phyloP scores from a whole-genome alignment of 2,113 vertebrate genomes.

The Pelodiscus sinensis region DNA sequence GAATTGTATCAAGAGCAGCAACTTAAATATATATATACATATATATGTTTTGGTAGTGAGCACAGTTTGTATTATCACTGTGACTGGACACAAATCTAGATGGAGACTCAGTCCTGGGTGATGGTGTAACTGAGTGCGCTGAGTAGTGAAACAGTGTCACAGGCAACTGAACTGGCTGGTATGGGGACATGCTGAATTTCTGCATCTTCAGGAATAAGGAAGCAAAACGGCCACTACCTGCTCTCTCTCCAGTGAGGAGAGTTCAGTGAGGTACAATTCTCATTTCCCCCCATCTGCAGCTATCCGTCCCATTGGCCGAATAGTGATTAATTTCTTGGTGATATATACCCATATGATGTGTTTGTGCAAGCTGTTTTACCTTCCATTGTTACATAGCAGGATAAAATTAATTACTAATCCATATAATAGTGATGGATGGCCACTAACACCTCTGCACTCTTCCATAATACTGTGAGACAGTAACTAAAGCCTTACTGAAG shows the following conservation, averaged over 20 bases:
- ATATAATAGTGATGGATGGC: not conserved
- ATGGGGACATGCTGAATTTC: not conserved
- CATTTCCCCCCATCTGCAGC: not conserved
- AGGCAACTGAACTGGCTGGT: not conserved
- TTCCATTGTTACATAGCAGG: not conserved
- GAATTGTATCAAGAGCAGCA: not conserved
- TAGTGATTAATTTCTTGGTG: not conserved
- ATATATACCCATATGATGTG: not conserved
- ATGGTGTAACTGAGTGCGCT: not conserved
- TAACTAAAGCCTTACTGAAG: too few species aligned
- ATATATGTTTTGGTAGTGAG: not conserved
- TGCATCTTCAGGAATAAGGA: not conserved
- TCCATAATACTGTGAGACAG: not conserved
- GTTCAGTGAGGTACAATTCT: not conserved
- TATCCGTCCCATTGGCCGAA: not conserved
- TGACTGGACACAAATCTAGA: not conserved
- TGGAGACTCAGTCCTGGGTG: not conserved
- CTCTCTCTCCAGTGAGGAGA: not conserved
- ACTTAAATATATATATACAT: not conserved
- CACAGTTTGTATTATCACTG: not conserved
- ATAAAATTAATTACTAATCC: not conserved
- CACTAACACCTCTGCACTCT: not conserved
- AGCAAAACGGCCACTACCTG: fast-evolving
- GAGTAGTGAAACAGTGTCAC: not conserved
- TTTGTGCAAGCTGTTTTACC: not conserved